Percentiles rank a stretch among this genome's conserved stretches.
Conservation (phyloP, 2,888 invertebrate genomes). For the Operophtera brumata region DNA sequence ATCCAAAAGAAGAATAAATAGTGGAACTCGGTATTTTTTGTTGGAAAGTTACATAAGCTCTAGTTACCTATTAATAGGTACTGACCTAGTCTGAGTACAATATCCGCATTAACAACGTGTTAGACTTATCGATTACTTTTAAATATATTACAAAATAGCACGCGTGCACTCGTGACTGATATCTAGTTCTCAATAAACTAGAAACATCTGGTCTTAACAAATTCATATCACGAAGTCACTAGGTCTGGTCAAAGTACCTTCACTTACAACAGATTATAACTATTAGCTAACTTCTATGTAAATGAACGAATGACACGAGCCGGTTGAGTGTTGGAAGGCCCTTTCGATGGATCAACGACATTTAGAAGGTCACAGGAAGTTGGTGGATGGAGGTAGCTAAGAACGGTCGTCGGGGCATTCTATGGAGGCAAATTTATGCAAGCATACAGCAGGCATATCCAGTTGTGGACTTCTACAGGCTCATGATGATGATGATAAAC, state of each 20-base stretch:
- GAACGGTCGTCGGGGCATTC: no score
- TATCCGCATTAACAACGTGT: slow-evolving; percentile 6
- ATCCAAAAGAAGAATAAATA: not conserved
- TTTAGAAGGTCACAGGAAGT: no score
- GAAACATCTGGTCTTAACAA: slow-evolving; percentile 26
- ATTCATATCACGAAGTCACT: slow-evolving; percentile 28
- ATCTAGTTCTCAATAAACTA: slow-evolving; percentile 22
- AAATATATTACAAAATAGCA: slow-evolving; percentile 10
- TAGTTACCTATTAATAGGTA: not conserved
- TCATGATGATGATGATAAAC: no score
- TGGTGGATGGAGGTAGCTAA: no score
- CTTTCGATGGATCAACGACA: no score
- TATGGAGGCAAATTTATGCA: no score
- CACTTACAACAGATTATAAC: slow-evolving; percentile 16
- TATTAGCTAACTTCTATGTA: not conserved
- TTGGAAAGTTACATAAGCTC: not conserved
- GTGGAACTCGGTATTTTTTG: no score
- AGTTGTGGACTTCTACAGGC: no score
- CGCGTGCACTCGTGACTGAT: slow-evolving; percentile 19
- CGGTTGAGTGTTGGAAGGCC: no score
- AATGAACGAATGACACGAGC: no score
- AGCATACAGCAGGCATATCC: no score
- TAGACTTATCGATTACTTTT: not conserved
- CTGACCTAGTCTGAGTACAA: not conserved
- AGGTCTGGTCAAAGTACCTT: slow-evolving; percentile 30